Conservation (phyloP, 92 coral and sea anemone genomes). For the Zoanthus sansibaricus region DNA sequence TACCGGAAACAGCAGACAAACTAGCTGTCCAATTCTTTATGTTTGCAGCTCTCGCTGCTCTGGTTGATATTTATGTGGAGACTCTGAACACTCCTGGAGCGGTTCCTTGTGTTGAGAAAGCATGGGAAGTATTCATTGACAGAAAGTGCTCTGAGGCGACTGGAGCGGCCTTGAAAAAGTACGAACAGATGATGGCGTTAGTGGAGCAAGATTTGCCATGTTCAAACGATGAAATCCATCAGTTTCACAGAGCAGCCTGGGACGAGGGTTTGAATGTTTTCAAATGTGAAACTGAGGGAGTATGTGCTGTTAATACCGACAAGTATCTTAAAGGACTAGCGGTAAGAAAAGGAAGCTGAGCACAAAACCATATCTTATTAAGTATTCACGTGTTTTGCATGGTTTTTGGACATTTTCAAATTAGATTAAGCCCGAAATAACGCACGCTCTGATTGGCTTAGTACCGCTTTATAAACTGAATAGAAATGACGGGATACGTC, state of each 20-base stretch:
- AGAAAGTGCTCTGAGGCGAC: constrained; percentile 66
- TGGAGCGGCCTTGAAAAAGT: constrained; percentile 30
- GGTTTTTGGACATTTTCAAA: too few relatives aligned
- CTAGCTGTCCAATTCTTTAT: not conserved
- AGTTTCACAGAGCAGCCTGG: constrained; percentile 55
- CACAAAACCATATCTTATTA: too few relatives aligned
- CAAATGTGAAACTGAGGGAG: constrained; percentile 52
- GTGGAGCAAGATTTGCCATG: constrained; percentile 69
- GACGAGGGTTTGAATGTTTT: constrained; percentile 51
- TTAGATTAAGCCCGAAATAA: too few relatives aligned
- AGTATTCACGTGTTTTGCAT: too few relatives aligned
- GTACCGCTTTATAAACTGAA: too few relatives aligned
- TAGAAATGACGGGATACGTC: too few relatives aligned
- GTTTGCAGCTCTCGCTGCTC: constrained; percentile 73
- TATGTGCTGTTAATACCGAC: constrained; percentile 51
- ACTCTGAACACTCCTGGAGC: constrained; percentile 91
- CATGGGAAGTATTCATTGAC: constrained; percentile 77
- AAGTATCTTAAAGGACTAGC: constrained; percentile 62
- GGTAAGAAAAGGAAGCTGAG: constrained; percentile 45
- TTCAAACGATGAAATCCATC: constrained; percentile 56
- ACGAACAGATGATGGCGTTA: constrained; percentile 56
- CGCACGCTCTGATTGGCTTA: too few relatives aligned
- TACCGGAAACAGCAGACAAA: too few relatives aligned
- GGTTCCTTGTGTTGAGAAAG: constrained; percentile 80
- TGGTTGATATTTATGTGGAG: constrained; percentile 73